phyloP scores from a whole-genome alignment of 2,888 invertebrate species.

The Stenoptilia bipunctidactyla region DNA sequence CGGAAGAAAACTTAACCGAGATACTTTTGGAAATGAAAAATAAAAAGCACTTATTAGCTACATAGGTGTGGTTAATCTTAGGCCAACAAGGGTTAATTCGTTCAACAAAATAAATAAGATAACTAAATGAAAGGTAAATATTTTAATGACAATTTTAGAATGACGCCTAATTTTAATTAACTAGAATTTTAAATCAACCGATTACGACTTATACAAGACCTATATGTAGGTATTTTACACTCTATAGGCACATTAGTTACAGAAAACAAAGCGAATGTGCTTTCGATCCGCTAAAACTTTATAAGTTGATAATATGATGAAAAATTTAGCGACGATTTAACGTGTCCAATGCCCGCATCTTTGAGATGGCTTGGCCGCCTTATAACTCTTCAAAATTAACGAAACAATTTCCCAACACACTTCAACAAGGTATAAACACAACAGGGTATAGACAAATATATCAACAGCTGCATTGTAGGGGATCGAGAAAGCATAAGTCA shows the following conservation, averaged over 20 bases:
- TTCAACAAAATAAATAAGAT: slow-evolving; percentile 29
- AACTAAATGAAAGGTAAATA: slow-evolving; percentile 29
- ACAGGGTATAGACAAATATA: slow-evolving; percentile 36
- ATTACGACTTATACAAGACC: slow-evolving; percentile 59
- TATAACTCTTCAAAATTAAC: slow-evolving; percentile 38
- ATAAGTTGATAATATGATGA: slow-evolving; percentile 37
- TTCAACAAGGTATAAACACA: slow-evolving; percentile 44
- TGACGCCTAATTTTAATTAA: slow-evolving; percentile 29
- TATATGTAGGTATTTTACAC: slow-evolving; percentile 65
- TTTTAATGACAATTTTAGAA: slow-evolving; percentile 27
- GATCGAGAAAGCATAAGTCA: slow-evolving; percentile 23
- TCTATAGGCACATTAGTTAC: slow-evolving; percentile 69
- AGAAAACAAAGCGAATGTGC: slow-evolving; percentile 63
- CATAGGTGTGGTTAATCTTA: slow-evolving; percentile 39
- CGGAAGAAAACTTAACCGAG: slow-evolving; percentile 6
- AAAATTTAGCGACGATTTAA: slow-evolving; percentile 41
- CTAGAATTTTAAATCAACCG: slow-evolving; percentile 49
- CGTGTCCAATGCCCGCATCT: slow-evolving; percentile 60
- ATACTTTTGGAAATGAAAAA: slow-evolving; percentile 23
- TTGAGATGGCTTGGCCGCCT: slow-evolving; percentile 45
- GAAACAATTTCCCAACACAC: slow-evolving; percentile 46
- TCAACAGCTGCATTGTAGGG: slow-evolving; percentile 17
- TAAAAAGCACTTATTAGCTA: slow-evolving; percentile 35
- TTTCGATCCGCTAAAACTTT: slow-evolving; percentile 62
- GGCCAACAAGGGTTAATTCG: slow-evolving; percentile 40